A percentile compares a stretch with the other conserved stretches of the same genome.
phyloP scores from a whole-genome alignment of 2,113 vertebrate species.

The Pollachius pollachius region DNA sequence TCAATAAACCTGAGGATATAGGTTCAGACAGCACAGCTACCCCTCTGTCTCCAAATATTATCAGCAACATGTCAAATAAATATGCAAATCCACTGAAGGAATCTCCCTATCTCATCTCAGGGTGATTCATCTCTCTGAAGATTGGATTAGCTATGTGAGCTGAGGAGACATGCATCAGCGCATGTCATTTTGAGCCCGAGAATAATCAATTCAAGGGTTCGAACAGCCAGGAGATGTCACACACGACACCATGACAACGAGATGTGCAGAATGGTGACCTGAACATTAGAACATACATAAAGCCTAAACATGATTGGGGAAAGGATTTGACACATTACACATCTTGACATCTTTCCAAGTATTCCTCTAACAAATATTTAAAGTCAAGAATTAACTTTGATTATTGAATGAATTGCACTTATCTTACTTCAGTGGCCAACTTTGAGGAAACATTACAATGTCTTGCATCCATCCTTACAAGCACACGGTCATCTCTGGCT shows the following conservation, averaged over 20 bases:
- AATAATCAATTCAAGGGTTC: slow-evolving; percentile 84
- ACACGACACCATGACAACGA: slow-evolving; percentile 6
- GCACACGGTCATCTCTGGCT: no score
- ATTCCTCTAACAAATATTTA: no score
- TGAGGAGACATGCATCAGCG: slow-evolving; percentile 86
- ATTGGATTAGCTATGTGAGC: slow-evolving; percentile 83
- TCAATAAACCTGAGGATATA: no score
- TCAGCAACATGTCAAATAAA: slow-evolving; percentile 86
- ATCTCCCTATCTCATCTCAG: slow-evolving; percentile 82
- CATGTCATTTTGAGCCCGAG: slow-evolving; percentile 90
- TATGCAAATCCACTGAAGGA: slow-evolving; percentile 86
- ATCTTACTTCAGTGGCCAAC: no score
- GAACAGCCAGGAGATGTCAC: slow-evolving; percentile 64
- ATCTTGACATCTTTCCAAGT: no score
- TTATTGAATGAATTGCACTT: no score
- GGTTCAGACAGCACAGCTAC: slow-evolving; percentile 80
- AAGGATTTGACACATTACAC: no score
- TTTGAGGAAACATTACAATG: no score
- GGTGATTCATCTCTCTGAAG: slow-evolving; percentile 89
- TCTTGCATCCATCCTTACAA: no score
- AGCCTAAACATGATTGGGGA: no score
- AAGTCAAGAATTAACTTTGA: no score
- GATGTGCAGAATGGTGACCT: neutral
- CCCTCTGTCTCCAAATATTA: slow-evolving; percentile 81
- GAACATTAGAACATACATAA: no score